These are phyloP conservation scores for Drosophila subpulchrella DNA, from an alignment of 1,140 invertebrate genomes.

Conservation along the genomic window DNA sequence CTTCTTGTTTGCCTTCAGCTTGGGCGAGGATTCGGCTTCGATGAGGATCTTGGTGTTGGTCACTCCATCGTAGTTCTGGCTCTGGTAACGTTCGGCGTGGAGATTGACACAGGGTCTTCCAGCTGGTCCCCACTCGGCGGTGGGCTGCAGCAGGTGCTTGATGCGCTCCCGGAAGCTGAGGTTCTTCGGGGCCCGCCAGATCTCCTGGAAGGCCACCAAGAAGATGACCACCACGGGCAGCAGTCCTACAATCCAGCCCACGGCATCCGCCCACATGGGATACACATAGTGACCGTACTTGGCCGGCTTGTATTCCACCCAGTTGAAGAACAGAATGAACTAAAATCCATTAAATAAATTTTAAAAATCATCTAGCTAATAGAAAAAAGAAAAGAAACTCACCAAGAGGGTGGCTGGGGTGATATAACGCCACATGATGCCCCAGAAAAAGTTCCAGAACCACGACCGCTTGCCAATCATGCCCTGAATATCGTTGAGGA, in stretches of 20 bases:
- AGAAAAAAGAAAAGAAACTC: conserved; percentile 23
- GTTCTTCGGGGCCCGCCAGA: conserved; percentile 86
- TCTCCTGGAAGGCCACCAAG: conserved; percentile 88
- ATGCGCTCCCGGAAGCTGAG: conserved; percentile 86
- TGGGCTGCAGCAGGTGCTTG: conserved; percentile 72
- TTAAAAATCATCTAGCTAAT: not conserved
- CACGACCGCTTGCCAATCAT: conserved; percentile 91
- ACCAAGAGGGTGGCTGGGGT: conserved; percentile 91
- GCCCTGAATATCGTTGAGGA: conserved; percentile 90
- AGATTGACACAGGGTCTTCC: conserved; percentile 78
- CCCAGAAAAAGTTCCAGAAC: conserved; percentile 91
- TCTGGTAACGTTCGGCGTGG: conserved; percentile 76
- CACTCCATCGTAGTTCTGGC: conserved; percentile 85
- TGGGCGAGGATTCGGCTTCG: conserved; percentile 78
- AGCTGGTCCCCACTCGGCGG: conserved; percentile 85
- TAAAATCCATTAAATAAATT: conserved; percentile 63
- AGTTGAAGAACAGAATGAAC: conserved; percentile 93
- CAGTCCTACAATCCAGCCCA: conserved; percentile 91
- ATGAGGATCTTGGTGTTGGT: conserved; percentile 86
- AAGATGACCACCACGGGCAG: conserved; percentile 90
- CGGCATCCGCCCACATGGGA: conserved; percentile 90
- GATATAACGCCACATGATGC: conserved; percentile 91
- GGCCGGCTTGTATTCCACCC: conserved; percentile 92
- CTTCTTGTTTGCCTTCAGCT: conserved; percentile 45
- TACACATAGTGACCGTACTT: conserved; percentile 90